Evolutionary conservation across 2,888 invertebrate species (phyloP), one percentile per base, ranked within the genome.

Genomic region (Yponomeuta cagnagella): DNA sequence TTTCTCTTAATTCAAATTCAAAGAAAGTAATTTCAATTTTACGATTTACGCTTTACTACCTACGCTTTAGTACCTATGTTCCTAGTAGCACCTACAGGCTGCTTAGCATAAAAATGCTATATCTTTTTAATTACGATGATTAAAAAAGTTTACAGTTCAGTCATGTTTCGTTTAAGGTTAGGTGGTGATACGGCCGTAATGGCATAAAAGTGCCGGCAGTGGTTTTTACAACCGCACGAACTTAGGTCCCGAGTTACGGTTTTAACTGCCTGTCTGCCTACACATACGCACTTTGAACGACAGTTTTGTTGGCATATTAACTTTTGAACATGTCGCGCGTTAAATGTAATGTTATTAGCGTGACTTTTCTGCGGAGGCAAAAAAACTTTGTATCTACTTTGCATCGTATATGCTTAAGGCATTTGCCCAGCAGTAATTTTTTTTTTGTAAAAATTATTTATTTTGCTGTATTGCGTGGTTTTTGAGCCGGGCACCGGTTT

Each of bases 121-220:
- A 48, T 10, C 48, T 48, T 68, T 48, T 68, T 68, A 68, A 68
- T 68, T 68, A 33, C 15, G 48, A 4, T 23, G 30, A 52, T 58
- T 68, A 48, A 58, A 48, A 68, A 68, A 68, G 52, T 30, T 68
- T 68, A 31, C 52, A 52, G 48, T 68, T 30, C 68, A 15, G 31
- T 6, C 68, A 2, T 48, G 48, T 68, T 68, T 68, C 48, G 48
- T 68, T 52, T 52, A 31, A 30, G 2, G 10, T 30, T 30, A 10
- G 66, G 66, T 5, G 64, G 30, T 67, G 67, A 68, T 48, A 23
- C 30, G 23, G 68, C n/a, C 37, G 68, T 48, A 68, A 68, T n/a
- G 68, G 33, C 6, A 68, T 68, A 31, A 33, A 65, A 10, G 30
- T 65, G 31, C 2, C 65, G 65, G 23, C 65, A 12, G 31, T 31